Base-by-base conservation (phyloP, 2,888 invertebrate species). In the Xiphydria camelus region DNA sequence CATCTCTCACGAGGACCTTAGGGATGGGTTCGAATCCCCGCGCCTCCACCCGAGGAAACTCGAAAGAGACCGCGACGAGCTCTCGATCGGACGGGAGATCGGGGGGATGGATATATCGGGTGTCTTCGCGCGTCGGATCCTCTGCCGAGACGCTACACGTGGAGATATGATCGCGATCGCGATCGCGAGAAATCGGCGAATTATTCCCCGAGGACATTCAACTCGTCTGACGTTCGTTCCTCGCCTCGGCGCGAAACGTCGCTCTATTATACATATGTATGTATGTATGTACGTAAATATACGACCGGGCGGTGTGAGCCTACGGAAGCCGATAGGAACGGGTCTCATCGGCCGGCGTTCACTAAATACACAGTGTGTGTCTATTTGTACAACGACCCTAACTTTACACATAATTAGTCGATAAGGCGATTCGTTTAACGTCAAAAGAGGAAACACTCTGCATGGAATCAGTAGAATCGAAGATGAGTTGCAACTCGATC, bases 341-440 rank as follows among this genome's bases (percentile, higher is more conserved):
- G 22, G 39, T 29, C 41, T 55, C 49, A 55, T 55, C 52, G 53
- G 31, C 41, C 44, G 51, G 52, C 51, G 51, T 53, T 47, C 53
- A 53, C 45, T 51, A 48, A 55, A 46, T 42, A 43, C 45, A n/a
- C n/a, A n/a, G n/a, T n/a, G n/a, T n/a, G n/a, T 39, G 50, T 46
- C 50, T 53, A 53, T 53, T 51, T 55, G 49, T 51, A 51, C 50
- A 51, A 49, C 45, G 49, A 46, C 45, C 42, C 34, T 45, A 47
- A 36, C 49, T 53, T 53, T 51, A 55, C n/a, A n/a, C n/a, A n/a
- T 53, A 53, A 53, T 53, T 53, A 55, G 49, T 47, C 53, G 55
- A 55, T 53, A 53, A 55, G 53, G 53, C 51, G 53, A 51, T 53
- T 51, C 55, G 51, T 55, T 55, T 47, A 53, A 53, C 53, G 39